Base-by-base conservation (phyloP, 1,140 invertebrate genomes). In the Solenopsis invicta region DNA sequence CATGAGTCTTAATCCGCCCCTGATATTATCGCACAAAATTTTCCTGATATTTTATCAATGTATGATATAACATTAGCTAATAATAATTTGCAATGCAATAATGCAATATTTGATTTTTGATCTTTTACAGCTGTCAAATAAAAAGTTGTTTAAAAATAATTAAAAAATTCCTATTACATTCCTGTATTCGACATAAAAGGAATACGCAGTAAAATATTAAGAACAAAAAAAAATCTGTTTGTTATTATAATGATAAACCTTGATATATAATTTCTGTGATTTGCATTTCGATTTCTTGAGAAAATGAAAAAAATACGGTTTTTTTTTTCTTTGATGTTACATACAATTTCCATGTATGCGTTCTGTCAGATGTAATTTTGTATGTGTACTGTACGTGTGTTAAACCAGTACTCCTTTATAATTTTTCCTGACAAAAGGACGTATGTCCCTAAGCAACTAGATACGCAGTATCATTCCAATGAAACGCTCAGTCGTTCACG, bases 401-500 rank as follows among this genome's bases (percentile, higher is more conserved):
- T 21, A 74, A n/a, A 10, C 54, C 9, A 1, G 13, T 41, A 59
- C 41, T 41, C 18, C n/a, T 75, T 13, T 16, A 59, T 24, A 59
- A 37, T 37, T 34, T 2, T 74, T 75, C 0, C n/a, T 21, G 12
- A 16, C 8, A 50, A 48, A 29, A 50, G 21, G 18, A 37, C 18
- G 5, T 37, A 75, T 16, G 29, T 75, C 29, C n/a, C 1, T 12
- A 37, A 37, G 18, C 16, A 16, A 52, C 8, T 29, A 3, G 13
- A 29, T 50, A 29, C 13, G 21, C 13, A 10, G 16, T n/a, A 54
- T 5, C 18, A 9, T 18, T 29, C 3, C 37, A 76, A 45, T 2
- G 16, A 13, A 48, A 50, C 12, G 9, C 6, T 78, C 59, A 78
- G 59, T 78, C 24, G 41, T 78, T 64, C 59, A 50, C 24, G 2